These are phyloP conservation scores for Lepidurus couesii DNA, from an alignment of 1,140 invertebrate genomes.

Conservation along the genomic window DNA sequence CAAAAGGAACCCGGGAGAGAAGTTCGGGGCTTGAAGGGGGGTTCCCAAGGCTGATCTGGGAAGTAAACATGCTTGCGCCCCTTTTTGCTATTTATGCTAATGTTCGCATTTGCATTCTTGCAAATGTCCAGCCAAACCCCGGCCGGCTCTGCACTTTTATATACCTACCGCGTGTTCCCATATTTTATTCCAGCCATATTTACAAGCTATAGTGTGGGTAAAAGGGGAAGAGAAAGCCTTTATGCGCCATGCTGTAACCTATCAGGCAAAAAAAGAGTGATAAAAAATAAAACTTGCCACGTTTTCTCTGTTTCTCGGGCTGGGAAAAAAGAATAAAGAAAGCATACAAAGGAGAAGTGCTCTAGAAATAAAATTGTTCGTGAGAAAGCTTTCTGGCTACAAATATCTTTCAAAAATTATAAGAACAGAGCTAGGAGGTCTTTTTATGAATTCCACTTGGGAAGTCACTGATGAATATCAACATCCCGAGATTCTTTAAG, in stretches of 20 bases:
- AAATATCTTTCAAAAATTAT: background rate
- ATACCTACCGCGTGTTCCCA: slow-evolving; percentile 17
- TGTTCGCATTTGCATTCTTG: slow-evolving; percentile 15
- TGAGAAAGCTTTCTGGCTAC: background rate
- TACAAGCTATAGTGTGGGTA: background rate
- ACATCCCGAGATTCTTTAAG: background rate
- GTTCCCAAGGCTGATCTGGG: background rate
- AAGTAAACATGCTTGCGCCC: slow-evolving; percentile 10
- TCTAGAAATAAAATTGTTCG: background rate
- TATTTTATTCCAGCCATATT: background rate
- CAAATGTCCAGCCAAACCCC: background rate
- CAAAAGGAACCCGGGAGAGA: background rate
- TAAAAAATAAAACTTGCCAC: too few relatives aligned
- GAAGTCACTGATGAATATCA: background rate
- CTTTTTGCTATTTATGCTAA: slow-evolving; percentile 16
- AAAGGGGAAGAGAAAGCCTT: background rate
- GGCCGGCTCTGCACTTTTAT: background rate
- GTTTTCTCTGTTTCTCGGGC: background rate
- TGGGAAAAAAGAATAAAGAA: background rate
- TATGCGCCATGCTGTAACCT: background rate
- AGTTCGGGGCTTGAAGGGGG: background rate
- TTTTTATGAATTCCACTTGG: background rate
- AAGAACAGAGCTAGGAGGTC: background rate
- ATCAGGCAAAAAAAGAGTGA: too few relatives aligned
- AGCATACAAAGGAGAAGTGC: background rate